Evolutionary conservation across 2,888 invertebrate genomes (phyloP), one percentile per base, ranked within the genome.

Genomic region (Melolontha melolontha): DNA sequence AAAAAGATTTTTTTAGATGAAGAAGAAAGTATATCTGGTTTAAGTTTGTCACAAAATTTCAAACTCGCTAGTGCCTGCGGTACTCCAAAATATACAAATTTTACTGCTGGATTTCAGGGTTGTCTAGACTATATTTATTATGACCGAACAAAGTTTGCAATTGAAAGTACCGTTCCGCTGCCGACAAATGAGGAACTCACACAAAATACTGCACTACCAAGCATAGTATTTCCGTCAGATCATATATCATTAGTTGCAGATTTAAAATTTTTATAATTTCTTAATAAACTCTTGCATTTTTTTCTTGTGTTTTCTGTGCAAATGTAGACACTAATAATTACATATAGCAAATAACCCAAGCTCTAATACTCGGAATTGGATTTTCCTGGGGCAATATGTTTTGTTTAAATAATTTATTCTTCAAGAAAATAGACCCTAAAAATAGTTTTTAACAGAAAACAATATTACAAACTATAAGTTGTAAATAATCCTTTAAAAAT

Each of bases 41-140:
- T 95, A 5, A 85, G 85, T 11, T 83, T 95, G 1, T 77, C 81
- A 2, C 95, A 96, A 80, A 85, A 88, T 86, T 10, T 86, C 89
- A 54, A 78, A 82, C 84, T 96, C 70, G 84, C 78, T 14, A 95
- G 95, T 81, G 95, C 95, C 0, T 95, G 93, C 84, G 96, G 95
- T 0, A 90, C 90, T 14, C 93, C 94, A 0, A 84, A 87, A 47
- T 96, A 89, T 78, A 97, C 97, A 0, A 96, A 96, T 81, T 96
- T 89, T 77, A 95, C 95, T 0, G 85, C 85, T 0, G 89, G 87
- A 0, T 97, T 96, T 84, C 87, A 91, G 10, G 96, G 90, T 54
- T 96, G 96, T 70, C 85, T 97, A 64, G 97, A 97, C 84, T 97
- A 97, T 78, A 96, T 97, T 76, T 96, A 90, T 82, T 92, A 92